Evolutionary conservation across 2,797 vertebrate species (phyloP).

Genomic region (Myotis daubentonii): DNA sequence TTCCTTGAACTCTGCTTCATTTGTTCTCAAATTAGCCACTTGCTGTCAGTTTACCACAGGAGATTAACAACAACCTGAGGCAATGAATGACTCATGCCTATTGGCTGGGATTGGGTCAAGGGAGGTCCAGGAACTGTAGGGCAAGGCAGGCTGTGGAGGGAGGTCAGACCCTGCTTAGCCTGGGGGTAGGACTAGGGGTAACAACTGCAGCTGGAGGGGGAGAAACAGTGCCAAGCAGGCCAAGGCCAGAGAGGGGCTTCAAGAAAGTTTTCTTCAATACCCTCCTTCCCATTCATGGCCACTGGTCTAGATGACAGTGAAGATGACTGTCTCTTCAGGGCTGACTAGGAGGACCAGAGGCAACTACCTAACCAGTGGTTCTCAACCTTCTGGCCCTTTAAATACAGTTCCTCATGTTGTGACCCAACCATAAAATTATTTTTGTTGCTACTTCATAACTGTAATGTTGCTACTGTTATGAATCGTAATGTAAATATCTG

Average conservation of each 20-base stretch:
- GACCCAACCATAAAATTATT: too few species aligned
- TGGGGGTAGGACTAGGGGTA: neutral
- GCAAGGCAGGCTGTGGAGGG: rapidly evolving
- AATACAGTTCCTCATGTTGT: too few species aligned
- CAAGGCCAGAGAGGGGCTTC: neutral
- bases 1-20: neutral
- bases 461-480: too few species aligned
- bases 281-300: neutral
- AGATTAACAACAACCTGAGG: neutral
- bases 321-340: neutral
- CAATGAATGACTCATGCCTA: neutral
- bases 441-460: too few species aligned
- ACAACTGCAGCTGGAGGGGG: neutral
- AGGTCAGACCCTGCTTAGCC: neutral
- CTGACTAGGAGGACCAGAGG: neutral
- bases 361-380: neutral
- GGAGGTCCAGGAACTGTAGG: neutral
- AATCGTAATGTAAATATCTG: too few species aligned
- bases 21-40: neutral
- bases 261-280: neutral
- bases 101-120: neutral
- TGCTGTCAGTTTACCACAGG: neutral
- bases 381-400: too few species aligned
- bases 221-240: neutral
- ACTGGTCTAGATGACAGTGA: neutral